Evolutionary conservation across 2,113 vertebrate species (phyloP), one percentile per base, ranked within the genome.

Genomic region (Apeltes quadracus): DNA sequence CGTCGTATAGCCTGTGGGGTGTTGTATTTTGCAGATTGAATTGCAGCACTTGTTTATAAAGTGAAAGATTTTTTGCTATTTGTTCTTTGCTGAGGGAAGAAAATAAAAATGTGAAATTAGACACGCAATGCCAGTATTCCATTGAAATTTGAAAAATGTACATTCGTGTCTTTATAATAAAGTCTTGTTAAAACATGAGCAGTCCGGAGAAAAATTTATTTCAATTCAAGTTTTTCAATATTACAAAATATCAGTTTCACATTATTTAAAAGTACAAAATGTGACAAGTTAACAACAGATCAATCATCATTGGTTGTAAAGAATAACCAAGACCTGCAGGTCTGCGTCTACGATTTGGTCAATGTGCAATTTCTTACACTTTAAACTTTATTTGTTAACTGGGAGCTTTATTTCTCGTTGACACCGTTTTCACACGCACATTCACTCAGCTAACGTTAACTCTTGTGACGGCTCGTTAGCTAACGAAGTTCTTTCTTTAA

Each of bases 141-240:
- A 79, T 72, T 91, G 84, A 91, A 85, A 84, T 86, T 78, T 90
- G 69, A 83, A 76, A 86, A 44, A 76, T 92, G 88, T 92, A 83
- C 84, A 80, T 91, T 77, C 70, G 81, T 93, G 88, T 90, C 87
- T 91, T 90, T 91, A 89, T 87, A 93, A 93, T 93, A 93, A 93
- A 93, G 82, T 86, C 82, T 83, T 88, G 83, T 84, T 86, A 69
- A 90, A 92, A 86, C 74, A 78, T 6, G 50, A 85, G 12, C n/a
- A 5, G 36, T 48, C 36, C 70, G 36, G 53, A n/a, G 63, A 54
- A 48, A 81, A 29, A 16, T 66, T 79, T 67, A n/a, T 83, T 86
- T 64, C n/a, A 8, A 18, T 2, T 61, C 12, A 16, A 5, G 13
- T 38, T 61, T 27, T 25, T n/a, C n/a, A n/a, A n/a, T n/a, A n/a